Evolutionary conservation across 1,140 invertebrate genomes (phyloP).

Genomic region (Wiebesia pumilae): DNA sequence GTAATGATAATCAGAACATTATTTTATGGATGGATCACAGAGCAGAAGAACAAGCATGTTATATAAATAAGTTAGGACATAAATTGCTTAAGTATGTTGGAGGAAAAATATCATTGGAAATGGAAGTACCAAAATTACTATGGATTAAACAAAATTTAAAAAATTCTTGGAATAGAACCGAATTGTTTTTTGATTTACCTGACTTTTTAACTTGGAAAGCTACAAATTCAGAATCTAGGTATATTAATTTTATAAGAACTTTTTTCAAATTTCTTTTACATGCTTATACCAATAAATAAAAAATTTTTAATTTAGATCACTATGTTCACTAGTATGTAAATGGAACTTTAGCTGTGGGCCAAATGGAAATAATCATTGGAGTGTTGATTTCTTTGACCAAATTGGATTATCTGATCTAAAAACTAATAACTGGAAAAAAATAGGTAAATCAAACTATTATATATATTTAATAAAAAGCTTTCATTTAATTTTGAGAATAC

Average conservation of each 20-base stretch:
- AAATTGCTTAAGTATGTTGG: conserved; percentile 90
- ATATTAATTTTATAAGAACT: neutral
- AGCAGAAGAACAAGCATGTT: conserved; percentile 86
- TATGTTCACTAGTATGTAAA: conserved; percentile 95
- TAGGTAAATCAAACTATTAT: conserved; percentile 78
- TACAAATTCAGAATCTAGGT: conserved; percentile 84
- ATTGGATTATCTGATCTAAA: conserved; percentile 87
- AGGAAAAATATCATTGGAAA: conserved; percentile 94
- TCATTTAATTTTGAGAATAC: conserved; percentile 28
- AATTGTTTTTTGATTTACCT: conserved; percentile 92
- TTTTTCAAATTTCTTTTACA: neutral
- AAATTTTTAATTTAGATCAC: conserved; percentile 78
- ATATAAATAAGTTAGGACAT: conserved; percentile 88
- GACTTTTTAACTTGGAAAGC: conserved; percentile 96
- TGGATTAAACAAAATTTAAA: conserved; percentile 92
- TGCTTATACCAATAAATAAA: neutral
- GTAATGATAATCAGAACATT: conserved; percentile 85
- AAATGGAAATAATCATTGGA: conserved; percentile 81
- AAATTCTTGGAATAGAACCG: conserved; percentile 81
- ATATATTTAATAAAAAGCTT: neutral
- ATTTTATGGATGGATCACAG: conserved; percentile 99
- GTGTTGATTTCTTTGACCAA: conserved; percentile 81
- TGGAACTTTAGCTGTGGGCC: conserved; percentile 89
- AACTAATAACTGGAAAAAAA: conserved; percentile 82
- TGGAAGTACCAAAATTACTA: conserved; percentile 96